A percentile compares a stretch with the other conserved stretches of the same genome.
These are phyloP conservation scores for Hylaeus anthracinus DNA, from an alignment of 1,140 invertebrate genomes.

Conservation along the genomic window DNA sequence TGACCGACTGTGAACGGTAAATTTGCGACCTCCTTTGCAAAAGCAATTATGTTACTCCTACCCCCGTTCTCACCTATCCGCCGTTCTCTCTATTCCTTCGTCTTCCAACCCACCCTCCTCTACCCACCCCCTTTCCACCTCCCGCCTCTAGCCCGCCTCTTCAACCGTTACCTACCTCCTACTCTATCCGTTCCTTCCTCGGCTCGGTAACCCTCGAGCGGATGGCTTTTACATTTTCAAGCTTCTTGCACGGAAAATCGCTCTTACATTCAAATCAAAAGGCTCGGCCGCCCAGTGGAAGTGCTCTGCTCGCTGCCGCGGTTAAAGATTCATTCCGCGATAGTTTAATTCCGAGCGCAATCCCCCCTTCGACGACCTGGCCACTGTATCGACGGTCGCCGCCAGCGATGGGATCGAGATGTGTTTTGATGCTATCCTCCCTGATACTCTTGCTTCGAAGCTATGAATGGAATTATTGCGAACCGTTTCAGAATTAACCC, in stretches of 20 bases:
- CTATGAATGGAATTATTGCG: too few species aligned
- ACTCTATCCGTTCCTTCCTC: conserved; percentile 23
- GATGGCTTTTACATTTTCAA: conserved; percentile 66
- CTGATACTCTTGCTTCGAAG: too few species aligned
- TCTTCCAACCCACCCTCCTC: neutral
- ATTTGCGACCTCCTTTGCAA: conserved; percentile 65
- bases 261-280: conserved; percentile 69
- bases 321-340: conserved; percentile 52
- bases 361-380: conserved; percentile 10
- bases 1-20: conserved; percentile 67
- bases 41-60: conserved; percentile 65
- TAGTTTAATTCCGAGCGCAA: conserved; percentile 54
- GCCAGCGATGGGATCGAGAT: too few species aligned
- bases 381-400: conserved; percentile 36
- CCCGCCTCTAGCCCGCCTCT: neutral
- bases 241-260: conserved; percentile 64
- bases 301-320: conserved; percentile 27
- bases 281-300: conserved; percentile 46
- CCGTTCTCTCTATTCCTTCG: conserved; percentile 18
- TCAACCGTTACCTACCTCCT: neutral
- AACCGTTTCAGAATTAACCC: too few species aligned
- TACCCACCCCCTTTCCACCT: neutral
- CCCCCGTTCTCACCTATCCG: conserved; percentile 27
- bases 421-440: too few species aligned
- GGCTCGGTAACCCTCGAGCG: conserved; percentile 45